Percentiles rank a stretch among this genome's conserved stretches.
Conservation (phyloP, 2,888 invertebrate genomes). For the Brassicogethes aeneus region DNA sequence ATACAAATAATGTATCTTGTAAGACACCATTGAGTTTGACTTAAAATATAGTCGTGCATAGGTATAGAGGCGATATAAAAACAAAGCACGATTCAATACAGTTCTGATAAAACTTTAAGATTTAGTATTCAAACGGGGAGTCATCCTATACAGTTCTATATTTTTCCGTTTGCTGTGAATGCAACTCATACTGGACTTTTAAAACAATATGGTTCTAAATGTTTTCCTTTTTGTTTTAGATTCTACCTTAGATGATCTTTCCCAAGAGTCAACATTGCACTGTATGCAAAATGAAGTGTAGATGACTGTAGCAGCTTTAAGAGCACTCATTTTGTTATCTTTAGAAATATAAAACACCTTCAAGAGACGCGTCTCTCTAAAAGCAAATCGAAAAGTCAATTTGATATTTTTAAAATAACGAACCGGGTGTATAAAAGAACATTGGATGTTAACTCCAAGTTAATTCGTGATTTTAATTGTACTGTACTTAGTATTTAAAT, state of each 20-base stretch:
- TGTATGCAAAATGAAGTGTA: conserved; percentile 77
- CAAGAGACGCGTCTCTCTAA: background rate
- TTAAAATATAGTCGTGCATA: no score
- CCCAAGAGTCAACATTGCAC: conserved; percentile 79
- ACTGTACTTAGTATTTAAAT: conserved; percentile 16
- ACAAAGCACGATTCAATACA: no score
- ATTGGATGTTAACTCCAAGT: conserved; percentile 22
- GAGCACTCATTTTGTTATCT: no score
- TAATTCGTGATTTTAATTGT: conserved; percentile 31
- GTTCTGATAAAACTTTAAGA: no score
- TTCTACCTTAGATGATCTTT: conserved; percentile 77
- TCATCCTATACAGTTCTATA: no score
- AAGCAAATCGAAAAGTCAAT: conserved; percentile 5
- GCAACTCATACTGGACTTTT: no score
- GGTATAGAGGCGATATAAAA: no score
- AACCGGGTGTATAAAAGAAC: conserved; percentile 1
- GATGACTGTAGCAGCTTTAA: conserved; percentile 21
- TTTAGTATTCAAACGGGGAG: no score
- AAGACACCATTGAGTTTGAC: no score
- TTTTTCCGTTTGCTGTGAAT: no score
- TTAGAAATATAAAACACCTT: background rate
- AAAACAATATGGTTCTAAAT: no score
- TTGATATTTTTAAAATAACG: conserved; percentile 11
- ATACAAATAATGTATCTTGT: no score
- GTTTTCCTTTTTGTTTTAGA: conserved; percentile 58